phyloP scores from a whole-genome alignment of 1,140 invertebrate species.

The Neodiprion virginianus region DNA sequence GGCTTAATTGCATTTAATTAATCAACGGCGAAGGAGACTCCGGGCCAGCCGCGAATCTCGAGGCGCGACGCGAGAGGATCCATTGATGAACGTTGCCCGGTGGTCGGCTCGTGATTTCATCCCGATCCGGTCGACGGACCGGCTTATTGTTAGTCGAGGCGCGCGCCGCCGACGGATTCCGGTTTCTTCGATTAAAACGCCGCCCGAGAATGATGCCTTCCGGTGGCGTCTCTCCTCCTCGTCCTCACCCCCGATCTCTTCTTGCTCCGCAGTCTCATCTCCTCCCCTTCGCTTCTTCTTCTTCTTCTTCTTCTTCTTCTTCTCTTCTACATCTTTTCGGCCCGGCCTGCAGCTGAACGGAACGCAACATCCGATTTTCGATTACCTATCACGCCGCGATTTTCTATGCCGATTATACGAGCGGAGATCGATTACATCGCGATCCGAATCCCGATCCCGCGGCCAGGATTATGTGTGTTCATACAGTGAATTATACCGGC shows the following conservation, averaged over 20 bases:
- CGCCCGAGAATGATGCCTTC: constrained; percentile 47
- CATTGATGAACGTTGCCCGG: background rate
- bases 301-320: too few relatives aligned
- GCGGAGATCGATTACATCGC: too few relatives aligned
- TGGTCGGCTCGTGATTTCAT: background rate
- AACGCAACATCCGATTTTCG: background rate
- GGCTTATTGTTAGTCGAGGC: constrained; percentile 39
- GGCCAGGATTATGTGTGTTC: too few relatives aligned
- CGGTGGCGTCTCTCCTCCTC: constrained; percentile 47
- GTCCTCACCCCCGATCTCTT: background rate
- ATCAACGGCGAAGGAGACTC: background rate
- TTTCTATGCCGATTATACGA: constrained; percentile 10
- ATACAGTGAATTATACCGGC: too few relatives aligned
- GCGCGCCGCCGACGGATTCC: constrained; percentile 33
- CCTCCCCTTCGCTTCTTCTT: too few relatives aligned
- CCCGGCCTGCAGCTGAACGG: background rate
- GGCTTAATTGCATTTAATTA: constrained; percentile 5
- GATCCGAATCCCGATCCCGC: too few relatives aligned
- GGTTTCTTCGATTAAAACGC: constrained; percentile 42
- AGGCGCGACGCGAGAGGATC: background rate
- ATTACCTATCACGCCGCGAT: constrained; percentile 27
- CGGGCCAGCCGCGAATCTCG: background rate
- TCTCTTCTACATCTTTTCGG: too few relatives aligned
- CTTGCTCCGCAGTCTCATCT: background rate
- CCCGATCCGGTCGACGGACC: too few relatives aligned